phyloP scores from a whole-genome alignment of 2,888 invertebrate species.

The Monoplex corrugatus region DNA sequence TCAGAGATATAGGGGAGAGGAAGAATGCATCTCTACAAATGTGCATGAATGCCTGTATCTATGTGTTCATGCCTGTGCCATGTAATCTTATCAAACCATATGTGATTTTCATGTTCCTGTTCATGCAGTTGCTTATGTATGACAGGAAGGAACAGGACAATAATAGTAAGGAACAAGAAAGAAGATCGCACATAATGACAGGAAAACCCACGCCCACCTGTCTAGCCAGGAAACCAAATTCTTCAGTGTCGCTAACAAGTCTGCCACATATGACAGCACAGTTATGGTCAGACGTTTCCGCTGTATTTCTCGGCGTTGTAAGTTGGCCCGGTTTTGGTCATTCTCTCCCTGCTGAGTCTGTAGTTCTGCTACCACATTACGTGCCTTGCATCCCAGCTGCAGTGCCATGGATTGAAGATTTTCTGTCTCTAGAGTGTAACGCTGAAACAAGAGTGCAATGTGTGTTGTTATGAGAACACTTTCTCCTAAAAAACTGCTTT shows the following conservation, averaged over 20 bases:
- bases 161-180: too few relatives aligned
- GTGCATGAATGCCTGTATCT: neutral
- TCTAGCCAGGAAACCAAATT: constrained; percentile 95
- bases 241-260: constrained; percentile 91
- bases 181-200: too few relatives aligned
- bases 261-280: constrained; percentile 91
- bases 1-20: neutral
- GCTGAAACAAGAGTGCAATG: constrained; percentile 85
- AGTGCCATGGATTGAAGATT: constrained; percentile 94
- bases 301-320: constrained; percentile 54
- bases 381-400: constrained; percentile 90
- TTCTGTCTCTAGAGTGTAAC: constrained; percentile 94
- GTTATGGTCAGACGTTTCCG: constrained; percentile 65
- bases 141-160: too few relatives aligned
- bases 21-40: neutral
- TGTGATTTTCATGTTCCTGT: too few relatives aligned
- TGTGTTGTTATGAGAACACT: too few relatives aligned
- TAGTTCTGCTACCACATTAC: constrained; percentile 88
- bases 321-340: constrained; percentile 71
- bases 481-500: too few relatives aligned
- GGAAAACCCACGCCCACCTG: constrained; percentile 83
- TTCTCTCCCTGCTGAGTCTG: constrained; percentile 83
- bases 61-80: neutral
- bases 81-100: neutral
- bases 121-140: too few relatives aligned